Conservation (phyloP, 1,140 invertebrate genomes). For the Drosophila repleta region DNA sequence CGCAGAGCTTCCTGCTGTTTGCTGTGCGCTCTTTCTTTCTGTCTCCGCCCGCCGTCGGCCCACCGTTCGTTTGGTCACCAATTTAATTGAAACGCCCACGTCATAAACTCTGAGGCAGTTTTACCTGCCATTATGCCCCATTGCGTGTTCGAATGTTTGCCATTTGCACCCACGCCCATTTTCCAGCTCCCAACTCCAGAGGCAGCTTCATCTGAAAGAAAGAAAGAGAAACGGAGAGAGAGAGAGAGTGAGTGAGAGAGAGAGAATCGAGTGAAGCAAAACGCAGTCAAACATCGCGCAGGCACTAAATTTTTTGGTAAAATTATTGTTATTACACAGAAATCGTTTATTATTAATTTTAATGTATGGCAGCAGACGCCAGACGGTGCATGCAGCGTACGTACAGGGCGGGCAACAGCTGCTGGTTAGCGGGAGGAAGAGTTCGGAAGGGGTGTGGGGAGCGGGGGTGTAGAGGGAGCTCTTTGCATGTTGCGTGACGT, state of each 20-base stretch:
- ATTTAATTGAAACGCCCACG: conserved; percentile 81
- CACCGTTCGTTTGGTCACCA: conserved; percentile 40
- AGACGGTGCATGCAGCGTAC: conserved; percentile 17
- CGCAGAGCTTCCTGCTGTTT: conserved; percentile 53
- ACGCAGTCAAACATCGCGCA: conserved; percentile 45
- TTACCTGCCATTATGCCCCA: conserved; percentile 50
- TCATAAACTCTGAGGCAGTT: conserved; percentile 72
- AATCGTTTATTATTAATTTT: conserved; percentile 83
- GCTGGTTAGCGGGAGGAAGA: neutral
- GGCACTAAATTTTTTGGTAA: conserved; percentile 75
- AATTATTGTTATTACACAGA: conserved; percentile 81
- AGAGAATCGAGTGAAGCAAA: conserved; percentile 20
- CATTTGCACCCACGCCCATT: conserved; percentile 77
- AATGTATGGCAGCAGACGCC: conserved; percentile 62
- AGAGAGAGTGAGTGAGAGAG: neutral
- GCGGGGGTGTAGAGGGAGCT: conserved; percentile 3
- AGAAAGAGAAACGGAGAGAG: neutral
- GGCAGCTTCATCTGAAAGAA: conserved; percentile 32
- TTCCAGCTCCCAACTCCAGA: conserved; percentile 52
- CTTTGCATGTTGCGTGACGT: conserved; percentile 64
- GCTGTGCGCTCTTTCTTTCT: conserved; percentile 3
- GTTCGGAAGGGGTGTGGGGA: neutral
- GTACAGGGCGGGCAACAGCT: conserved; percentile 8
- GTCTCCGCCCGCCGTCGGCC: conserved; percentile 2
- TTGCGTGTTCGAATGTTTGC: conserved; percentile 80